phyloP scores from a whole-genome alignment of 2,797 vertebrate species.

The Hozukius guyotensis region DNA sequence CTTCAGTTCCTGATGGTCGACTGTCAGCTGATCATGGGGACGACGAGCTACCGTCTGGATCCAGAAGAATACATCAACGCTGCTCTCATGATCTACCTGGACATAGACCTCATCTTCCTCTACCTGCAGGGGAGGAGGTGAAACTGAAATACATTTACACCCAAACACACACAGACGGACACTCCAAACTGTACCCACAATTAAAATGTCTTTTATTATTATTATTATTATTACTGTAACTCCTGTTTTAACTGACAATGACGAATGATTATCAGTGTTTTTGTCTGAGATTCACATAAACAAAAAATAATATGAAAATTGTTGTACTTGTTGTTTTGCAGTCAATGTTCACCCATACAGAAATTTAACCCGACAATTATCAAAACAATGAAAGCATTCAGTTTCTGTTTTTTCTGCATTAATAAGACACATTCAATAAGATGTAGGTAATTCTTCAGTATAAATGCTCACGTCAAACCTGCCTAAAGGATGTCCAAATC shows the following conservation, averaged over 20 bases:
- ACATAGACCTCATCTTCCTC: slow-evolving; percentile 91
- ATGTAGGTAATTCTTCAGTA: neutral
- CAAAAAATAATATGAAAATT: neutral
- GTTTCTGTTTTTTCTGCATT: neutral
- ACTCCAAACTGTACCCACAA: neutral
- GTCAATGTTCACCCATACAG: neutral
- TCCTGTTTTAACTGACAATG: neutral
- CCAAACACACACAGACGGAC: neutral
- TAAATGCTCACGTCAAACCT: neutral
- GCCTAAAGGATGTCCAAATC: neutral
- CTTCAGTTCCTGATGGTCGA: slow-evolving; percentile 88
- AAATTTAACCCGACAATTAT: neutral
- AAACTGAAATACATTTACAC: slow-evolving; percentile 16
- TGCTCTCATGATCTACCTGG: slow-evolving; percentile 90
- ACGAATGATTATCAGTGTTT: neutral
- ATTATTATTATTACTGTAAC: neutral
- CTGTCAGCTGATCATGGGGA: slow-evolving; percentile 88
- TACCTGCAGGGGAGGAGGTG: slow-evolving; percentile 84
- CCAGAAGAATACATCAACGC: slow-evolving; percentile 91
- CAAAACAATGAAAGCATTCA: neutral
- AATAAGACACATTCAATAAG: neutral
- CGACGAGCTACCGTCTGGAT: slow-evolving; percentile 81
- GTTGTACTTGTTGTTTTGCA: neutral
- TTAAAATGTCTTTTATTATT: slow-evolving; percentile 21
- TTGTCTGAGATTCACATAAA: neutral